Evolutionary conservation across 1,140 invertebrate species (phyloP), one percentile per base, ranked within the genome.

Genomic region (Ceratina australensis): DNA sequence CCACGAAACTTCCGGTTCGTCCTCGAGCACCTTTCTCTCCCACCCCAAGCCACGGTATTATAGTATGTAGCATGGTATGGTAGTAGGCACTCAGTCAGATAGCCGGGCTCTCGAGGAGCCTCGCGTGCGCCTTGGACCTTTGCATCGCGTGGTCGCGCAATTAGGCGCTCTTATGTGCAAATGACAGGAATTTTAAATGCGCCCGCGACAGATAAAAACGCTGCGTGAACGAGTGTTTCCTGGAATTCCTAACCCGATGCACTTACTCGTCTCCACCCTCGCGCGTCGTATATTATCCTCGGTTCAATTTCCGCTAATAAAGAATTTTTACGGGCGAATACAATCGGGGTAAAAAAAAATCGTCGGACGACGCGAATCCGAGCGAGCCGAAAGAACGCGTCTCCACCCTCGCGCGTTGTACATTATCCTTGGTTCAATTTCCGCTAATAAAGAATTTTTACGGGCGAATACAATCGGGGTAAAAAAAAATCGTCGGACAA

Each of bases 141-240:
- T 18, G 54, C 65, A 50, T 61, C 74, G 63, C 68, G 49, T 68
- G 59, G 63, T 57, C 71, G 72, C 72, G 69, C 78, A 84, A 84
- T 83, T 84, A 84, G 78, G 59, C 49, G 57, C 42, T 47, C 81
- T 84, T 84, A 84, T 80, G 82, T 84, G 82, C 73, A 84, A 84
- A 84, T 83, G 81, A 61, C 72, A 75, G 57, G 78, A 73, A 80
- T 84, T 84, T 84, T 80, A 84, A 84, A 50, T 54, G 66, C 65
- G 80, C 26, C 80, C 59, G 59, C 52, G 16, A 26, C 73, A 18
- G 56, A 69, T 60, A 60, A 61, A 69, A 68, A 60, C 28, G 20
- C 42, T 28, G 60, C 50, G 26, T 20, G 57, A 50, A 64, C 71
- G 26, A 79, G 33, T 47, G 57, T 72, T 72, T 68, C 80, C 75